Percentiles rank a stretch among this genome's conserved stretches.
Evolutionary conservation across 1,140 invertebrate genomes (phyloP).

Genomic region (Trissolcus basalis): DNA sequence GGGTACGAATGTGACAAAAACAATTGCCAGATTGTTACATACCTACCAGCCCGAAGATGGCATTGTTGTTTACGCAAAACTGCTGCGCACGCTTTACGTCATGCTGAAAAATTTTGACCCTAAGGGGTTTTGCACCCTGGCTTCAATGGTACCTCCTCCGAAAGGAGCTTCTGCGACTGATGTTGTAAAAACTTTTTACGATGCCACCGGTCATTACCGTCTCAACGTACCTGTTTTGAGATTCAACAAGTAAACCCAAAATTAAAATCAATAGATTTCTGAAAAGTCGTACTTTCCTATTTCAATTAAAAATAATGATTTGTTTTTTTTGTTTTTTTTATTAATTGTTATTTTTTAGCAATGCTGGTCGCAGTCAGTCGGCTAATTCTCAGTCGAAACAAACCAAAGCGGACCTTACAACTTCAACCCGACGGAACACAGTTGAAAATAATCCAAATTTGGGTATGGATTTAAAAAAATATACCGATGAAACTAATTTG

Average conservation of each 20-base stretch:
- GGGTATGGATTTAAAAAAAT: not conserved
- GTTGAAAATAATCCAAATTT: not conserved
- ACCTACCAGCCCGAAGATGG: slow-evolving; percentile 69
- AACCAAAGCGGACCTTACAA: not conserved
- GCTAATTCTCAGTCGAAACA: not conserved
- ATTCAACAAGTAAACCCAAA: slow-evolving; percentile 43
- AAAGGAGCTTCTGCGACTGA: slow-evolving; percentile 56
- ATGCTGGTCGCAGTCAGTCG: not conserved
- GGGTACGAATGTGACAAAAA: slow-evolving; percentile 61
- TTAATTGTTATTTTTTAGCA: not conserved
- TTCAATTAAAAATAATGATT: too few species aligned
- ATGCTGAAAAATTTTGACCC: slow-evolving; percentile 63
- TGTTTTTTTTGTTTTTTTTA: not conserved
- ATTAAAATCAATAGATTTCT: not conserved
- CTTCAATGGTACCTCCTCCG: slow-evolving; percentile 66
- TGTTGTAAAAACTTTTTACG: slow-evolving; percentile 62
- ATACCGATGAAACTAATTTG: slow-evolving; percentile 25
- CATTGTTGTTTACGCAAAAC: slow-evolving; percentile 63
- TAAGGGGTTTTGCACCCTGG: slow-evolving; percentile 59
- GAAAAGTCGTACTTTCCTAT: too few species aligned
- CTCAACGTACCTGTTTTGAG: slow-evolving; percentile 55
- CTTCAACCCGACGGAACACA: too few species aligned
- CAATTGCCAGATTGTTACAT: slow-evolving; percentile 62
- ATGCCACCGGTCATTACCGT: slow-evolving; percentile 59
- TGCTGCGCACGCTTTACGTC: slow-evolving; percentile 60